Percentiles rank a stretch among this genome's conserved stretches.
phyloP scores from a whole-genome alignment of 2,797 vertebrate species.

The Cottoperca gobio region DNA sequence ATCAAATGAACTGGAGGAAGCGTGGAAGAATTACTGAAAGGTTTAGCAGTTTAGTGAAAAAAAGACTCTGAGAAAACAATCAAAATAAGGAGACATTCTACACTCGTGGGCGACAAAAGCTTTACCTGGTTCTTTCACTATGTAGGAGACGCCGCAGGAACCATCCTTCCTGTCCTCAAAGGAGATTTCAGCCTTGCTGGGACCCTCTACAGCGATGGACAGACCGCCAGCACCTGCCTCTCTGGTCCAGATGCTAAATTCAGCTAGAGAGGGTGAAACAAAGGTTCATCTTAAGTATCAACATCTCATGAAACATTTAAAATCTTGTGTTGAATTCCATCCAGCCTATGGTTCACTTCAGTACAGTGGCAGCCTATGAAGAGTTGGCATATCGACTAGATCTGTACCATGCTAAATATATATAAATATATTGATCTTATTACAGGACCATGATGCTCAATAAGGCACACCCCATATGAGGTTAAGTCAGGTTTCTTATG shows the following conservation, averaged over 20 bases:
- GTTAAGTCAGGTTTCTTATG: too few species aligned
- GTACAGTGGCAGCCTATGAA: too few species aligned
- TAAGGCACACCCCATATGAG: too few species aligned
- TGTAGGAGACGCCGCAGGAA: constrained; percentile 93
- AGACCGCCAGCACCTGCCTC: constrained; percentile 94
- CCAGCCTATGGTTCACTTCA: too few species aligned
- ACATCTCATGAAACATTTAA: background rate
- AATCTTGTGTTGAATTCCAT: background rate
- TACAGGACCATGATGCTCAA: too few species aligned
- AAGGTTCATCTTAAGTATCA: background rate
- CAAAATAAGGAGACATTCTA: constrained; percentile 3
- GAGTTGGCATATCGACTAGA: too few species aligned
- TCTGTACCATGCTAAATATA: too few species aligned
- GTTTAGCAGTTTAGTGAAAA: constrained; percentile 8
- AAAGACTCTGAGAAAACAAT: background rate
- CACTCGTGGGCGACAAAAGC: background rate
- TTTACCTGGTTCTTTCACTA: constrained; percentile 93
- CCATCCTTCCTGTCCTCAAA: constrained; percentile 96
- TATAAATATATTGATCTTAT: too few species aligned
- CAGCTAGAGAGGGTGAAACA: constrained; percentile 78
- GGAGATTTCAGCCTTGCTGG: constrained; percentile 95
- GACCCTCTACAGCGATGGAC: constrained; percentile 94
- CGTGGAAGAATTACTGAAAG: constrained; percentile 16
- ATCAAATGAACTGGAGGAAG: constrained; percentile 39
- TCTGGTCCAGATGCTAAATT: constrained; percentile 96